Base-by-base conservation (phyloP, 2,113 vertebrate species). In the Aptenodytes patagonicus region DNA sequence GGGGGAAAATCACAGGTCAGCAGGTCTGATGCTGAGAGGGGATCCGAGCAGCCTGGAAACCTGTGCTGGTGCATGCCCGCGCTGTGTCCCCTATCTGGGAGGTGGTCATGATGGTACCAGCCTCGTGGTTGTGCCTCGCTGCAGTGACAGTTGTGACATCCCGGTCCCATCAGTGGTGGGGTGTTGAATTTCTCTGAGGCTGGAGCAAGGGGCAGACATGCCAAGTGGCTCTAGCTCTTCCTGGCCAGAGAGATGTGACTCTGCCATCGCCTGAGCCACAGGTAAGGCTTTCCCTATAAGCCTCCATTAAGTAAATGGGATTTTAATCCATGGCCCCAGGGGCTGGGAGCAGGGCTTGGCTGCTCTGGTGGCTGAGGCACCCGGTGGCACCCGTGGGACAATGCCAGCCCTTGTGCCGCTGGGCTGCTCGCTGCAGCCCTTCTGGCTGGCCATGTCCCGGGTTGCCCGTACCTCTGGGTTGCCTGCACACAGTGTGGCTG, bases 401-500 rank as follows among this genome's bases (percentile, higher is more conserved):
- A 32, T 91, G 61, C 49, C 76, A 95, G 57, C 25, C 65, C n/a
- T 61, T 2, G 5, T 72, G 42, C 47, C 21, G 2, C 69, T 57
- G 57, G 21, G 18, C 26, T 84, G 5, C 36, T 62, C 1, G 4
- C 76, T 73, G 49, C 78, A 77, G 79, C 72, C 36, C 28, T 64
- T 51, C 60, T 2, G 17, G 31, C 46, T 49, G 25, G 32, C 52
- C 4, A 1, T 15, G 44, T 13, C 69, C 52, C 3, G 26, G 40
- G 38, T 32, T 83, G 57, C 34, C 62, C 1, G 10, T 18, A 6
- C n/a, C 9, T 15, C 20, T 2, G 5, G 26, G 57, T 60, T 79
- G 86, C 46, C 36, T 1, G 0, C 38, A 51, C 61, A 7, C 2
- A 6, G 20, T 0, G 0, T 12, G 60, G 47, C 28, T 47, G 51